These are phyloP conservation scores for Chorisops tibialis DNA, from an alignment of 2,888 invertebrate species.

Conservation along the genomic window DNA sequence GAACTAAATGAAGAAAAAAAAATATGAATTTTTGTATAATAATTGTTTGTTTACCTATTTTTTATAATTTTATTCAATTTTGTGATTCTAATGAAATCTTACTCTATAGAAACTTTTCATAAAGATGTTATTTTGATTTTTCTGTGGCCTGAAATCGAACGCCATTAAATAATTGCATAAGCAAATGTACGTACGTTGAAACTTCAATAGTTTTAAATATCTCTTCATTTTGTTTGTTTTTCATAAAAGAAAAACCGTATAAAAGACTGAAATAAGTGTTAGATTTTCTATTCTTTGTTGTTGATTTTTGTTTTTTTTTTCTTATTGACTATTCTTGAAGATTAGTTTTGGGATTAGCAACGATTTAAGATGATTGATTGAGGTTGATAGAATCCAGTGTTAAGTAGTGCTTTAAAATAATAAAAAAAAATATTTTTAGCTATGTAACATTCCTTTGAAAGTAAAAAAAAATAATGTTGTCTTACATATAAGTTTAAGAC, in stretches of 20 bases:
- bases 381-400: not conserved
- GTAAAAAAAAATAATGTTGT: no score
- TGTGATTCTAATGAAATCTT: constrained; percentile 19
- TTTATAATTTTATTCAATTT: not conserved
- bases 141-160: no score
- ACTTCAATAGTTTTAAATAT: no score
- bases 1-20: no score
- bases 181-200: no score
- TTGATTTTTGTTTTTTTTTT: not conserved
- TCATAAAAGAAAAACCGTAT: not conserved
- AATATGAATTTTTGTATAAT: not conserved
- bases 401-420: not conserved
- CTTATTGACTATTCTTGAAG: not conserved
- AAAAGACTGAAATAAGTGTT: constrained; percentile 28
- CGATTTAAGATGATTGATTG: not conserved
- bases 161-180: no score
- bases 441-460: no score
- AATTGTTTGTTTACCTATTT: not conserved
- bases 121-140: no score
- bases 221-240: not conserved
- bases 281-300: not conserved
- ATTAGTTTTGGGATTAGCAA: not conserved
- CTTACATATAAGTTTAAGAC: no score
- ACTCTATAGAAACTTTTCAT: no score
- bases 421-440: not conserved